A percentile compares a stretch with the other conserved stretches of the same genome.
Evolutionary conservation across 2,888 invertebrate species (phyloP).

Genomic region (Ormyrus pomaceus): DNA sequence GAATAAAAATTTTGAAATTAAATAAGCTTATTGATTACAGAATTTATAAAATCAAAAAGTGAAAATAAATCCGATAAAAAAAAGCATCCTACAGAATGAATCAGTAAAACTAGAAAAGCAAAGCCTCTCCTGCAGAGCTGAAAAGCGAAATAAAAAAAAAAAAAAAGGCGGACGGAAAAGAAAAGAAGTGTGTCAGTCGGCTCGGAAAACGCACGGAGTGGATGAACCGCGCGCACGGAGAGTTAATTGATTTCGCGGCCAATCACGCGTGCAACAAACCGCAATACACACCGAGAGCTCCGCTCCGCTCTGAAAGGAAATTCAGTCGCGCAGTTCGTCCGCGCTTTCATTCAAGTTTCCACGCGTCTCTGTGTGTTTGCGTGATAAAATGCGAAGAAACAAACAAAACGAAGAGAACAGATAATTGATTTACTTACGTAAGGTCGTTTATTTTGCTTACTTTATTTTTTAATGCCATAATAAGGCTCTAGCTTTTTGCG

Average conservation of each 20-base stretch:
- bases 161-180: not conserved
- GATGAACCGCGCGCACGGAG: not conserved
- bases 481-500: too few relatives aligned
- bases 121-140: too few relatives aligned
- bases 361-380: not conserved
- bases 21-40: too few relatives aligned
- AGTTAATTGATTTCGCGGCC: constrained; percentile 49
- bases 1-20: too few relatives aligned
- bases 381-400: too few relatives aligned
- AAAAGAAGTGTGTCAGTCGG: constrained; percentile 21
- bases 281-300: not conserved
- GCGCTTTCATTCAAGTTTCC: constrained; percentile 28
- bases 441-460: too few relatives aligned
- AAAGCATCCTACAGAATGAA: not conserved
- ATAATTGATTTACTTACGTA: too few relatives aligned
- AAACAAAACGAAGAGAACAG: too few relatives aligned
- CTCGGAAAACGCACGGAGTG: constrained; percentile 18
- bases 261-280: constrained; percentile 45
- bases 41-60: not conserved
- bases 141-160: not conserved
- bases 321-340: not conserved
- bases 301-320: constrained; percentile 22
- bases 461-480: too few relatives aligned
- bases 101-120: not conserved
- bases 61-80: not conserved